Conservation (phyloP, 2,797 vertebrate species). For the Emydoidea blandingii region DNA sequence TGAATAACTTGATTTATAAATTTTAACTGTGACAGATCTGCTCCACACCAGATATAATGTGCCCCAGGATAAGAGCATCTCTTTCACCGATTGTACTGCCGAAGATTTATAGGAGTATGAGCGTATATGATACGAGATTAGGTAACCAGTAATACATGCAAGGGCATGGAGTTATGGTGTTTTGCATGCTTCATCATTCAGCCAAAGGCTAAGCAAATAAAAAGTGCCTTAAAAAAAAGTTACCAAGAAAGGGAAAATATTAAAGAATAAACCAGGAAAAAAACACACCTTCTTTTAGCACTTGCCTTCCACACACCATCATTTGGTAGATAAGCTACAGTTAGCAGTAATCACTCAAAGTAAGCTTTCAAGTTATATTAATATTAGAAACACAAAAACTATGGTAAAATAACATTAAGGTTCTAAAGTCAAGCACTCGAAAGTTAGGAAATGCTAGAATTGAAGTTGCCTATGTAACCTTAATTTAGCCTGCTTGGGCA, state of each 20-base stretch:
- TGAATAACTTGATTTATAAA: too few species aligned
- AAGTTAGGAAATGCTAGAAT: too few species aligned
- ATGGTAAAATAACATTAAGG: neutral
- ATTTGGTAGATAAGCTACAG: neutral
- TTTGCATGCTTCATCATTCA: neutral
- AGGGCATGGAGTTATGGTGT: too few species aligned
- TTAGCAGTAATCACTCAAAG: neutral
- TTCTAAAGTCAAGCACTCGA: too few species aligned
- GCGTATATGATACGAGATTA: neutral
- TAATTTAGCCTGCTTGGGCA: neutral
- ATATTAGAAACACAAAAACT: too few species aligned
- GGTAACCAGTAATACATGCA: too few species aligned
- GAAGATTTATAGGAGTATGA: neutral
- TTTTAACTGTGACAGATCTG: too few species aligned
- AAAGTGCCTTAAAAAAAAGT: neutral
- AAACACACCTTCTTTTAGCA: too few species aligned
- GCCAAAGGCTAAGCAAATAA: neutral
- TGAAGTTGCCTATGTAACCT: neutral
- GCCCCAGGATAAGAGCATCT: too few species aligned
- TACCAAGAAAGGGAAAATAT: neutral
- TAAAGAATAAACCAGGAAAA: too few species aligned
- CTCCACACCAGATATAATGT: too few species aligned
- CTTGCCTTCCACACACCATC: conserved; percentile 6
- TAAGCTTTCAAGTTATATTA: neutral
- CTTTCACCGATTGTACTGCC: too few species aligned